Base-by-base conservation (phyloP, 2,797 vertebrate genomes). In the Acrossocheilus fasciatus region DNA sequence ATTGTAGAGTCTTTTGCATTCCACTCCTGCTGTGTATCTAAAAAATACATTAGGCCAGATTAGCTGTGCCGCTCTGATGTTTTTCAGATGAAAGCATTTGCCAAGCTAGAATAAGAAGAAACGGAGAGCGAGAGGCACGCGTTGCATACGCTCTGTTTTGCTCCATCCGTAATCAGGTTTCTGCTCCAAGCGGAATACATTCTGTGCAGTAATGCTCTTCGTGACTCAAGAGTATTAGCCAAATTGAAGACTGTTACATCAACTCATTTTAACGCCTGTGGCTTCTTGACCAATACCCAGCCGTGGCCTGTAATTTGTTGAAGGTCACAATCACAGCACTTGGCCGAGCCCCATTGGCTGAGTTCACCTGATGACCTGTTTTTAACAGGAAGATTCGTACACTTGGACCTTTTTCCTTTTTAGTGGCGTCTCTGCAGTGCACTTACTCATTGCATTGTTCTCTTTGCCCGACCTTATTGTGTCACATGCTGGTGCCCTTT, bases 271-370 rank as follows among this genome's bases (percentile, higher is more conserved):
- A 72, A 39, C 6, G 18, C 69, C 23, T 62, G 10, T 12, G 43
- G 39, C 74, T 52, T 57, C 73, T 84, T 93, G 82, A 82, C 83
- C 92, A 89, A 91, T 86, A 76, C 14, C 79, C 87, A 87, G 91
- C 82, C 83, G 89, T 82, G 89, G 93, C 89, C 92, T 94, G 92
- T 95, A 94, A 95, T 95, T 95, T 95, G 68, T 87, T 88, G 86
- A 92, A 89, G 85, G 88, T 91, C 70, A 73, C 91, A 92, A 94
- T 95, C 92, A 93, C 87, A 86, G 85, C 84, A 57, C 85, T 90
- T 81, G 77, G 89, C 92, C 84, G 83, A 92, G 89, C 83, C 92
- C 90, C 77, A n/a, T 2, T 85, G 92, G 90, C 18, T 14, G 39
- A 66, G 30, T 76, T 64, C 39, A 39, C 0, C 81, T 81, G 20